Base-by-base conservation (phyloP, 2,888 invertebrate species). In the Plusia festucae region DNA sequence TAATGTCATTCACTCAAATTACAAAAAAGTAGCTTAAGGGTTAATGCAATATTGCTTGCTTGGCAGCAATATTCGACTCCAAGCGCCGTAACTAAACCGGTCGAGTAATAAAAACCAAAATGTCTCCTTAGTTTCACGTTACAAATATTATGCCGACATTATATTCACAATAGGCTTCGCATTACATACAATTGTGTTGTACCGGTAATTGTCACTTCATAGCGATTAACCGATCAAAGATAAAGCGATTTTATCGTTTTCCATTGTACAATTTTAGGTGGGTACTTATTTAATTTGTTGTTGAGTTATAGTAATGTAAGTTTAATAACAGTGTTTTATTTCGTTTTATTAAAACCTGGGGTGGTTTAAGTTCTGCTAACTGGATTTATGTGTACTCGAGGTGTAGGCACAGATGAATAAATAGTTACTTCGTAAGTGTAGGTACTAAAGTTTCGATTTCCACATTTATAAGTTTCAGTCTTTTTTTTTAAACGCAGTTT, bases 101-200 rank as follows among this genome's bases (percentile, higher is more conserved):
- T 76, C 66, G 18, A 56, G 16, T 54, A 16, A 79, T 7, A 76
- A n/a, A 16, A 75, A 44, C 44, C 52, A 7, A 18, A 46, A 54
- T 44, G 32, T 5, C 27, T 18, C n/a, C 24, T 64, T 46, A 82
- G 84, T 83, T 73, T 88, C 81, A 57, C 16, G 65, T 88, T 89
- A 82, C 88, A 85, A 83, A 85, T 84, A 78, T 81, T 79, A 75
- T 73, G 81, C 85, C 82, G 82, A 66, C 78, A 73, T 69, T 69
- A 55, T 63, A 69, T 73, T 76, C 49, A 67, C 72, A 71, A 73
- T n/a, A 59, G 76, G 15, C 34, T 9, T 70, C 65, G 16, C 55
- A 58, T 81, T 81, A 73, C 81, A 62, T 18, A 59, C 18, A 57
- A 63, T 70, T 69, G 71, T 67, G 60, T 65, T 65, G 69, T 60